A percentile compares a stretch with the other conserved stretches of the same genome.
Conservation (phyloP, 2,797 vertebrate genomes). For the Dryobates pubescens region DNA sequence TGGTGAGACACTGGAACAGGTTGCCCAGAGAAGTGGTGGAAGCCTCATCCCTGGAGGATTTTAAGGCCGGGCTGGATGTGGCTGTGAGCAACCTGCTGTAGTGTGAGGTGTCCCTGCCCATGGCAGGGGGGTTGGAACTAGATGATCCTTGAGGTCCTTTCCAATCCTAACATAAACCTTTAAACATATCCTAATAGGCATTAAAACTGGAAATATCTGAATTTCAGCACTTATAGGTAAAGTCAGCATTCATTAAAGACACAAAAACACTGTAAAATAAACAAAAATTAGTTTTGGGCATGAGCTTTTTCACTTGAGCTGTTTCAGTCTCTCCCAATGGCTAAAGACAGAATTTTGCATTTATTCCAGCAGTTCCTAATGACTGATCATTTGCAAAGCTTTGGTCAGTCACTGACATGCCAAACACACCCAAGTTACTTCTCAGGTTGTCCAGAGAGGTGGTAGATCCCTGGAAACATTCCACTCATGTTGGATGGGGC, state of each 20-base stretch:
- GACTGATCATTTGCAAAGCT: background rate
- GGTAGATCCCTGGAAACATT: background rate
- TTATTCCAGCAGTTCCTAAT: background rate
- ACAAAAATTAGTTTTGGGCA: background rate
- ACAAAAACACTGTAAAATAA: background rate
- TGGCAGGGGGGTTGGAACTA: no score
- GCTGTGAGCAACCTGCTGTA: no score
- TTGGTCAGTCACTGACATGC: background rate
- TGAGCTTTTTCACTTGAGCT: background rate
- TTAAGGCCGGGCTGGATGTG: no score
- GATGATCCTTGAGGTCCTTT: no score
- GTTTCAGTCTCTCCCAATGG: background rate
- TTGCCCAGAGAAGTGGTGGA: no score
- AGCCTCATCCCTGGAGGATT: no score
- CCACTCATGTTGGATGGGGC: no score
- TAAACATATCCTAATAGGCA: background rate
- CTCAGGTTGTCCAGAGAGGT: background rate
- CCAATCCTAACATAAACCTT: background rate
- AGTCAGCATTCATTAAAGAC: background rate
- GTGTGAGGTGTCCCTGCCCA: no score
- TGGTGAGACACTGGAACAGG: no score
- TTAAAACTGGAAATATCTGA: background rate
- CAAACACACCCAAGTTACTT: background rate
- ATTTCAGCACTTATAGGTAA: conserved; percentile 15
- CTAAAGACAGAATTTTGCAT: background rate